Conservation (phyloP, 2,113 vertebrate genomes). For the Calidris pugnax region DNA sequence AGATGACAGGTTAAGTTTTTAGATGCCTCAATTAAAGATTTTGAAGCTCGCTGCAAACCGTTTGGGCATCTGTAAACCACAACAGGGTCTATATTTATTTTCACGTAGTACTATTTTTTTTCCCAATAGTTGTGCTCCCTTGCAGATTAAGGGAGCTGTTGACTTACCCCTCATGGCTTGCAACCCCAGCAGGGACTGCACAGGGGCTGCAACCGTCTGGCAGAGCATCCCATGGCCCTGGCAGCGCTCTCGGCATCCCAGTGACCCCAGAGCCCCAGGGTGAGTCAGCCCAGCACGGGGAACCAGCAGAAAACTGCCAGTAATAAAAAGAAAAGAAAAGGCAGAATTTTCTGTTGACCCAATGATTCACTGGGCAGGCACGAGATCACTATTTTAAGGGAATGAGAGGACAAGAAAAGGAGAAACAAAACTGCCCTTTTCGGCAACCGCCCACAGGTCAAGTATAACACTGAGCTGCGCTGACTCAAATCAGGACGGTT, state of each 20-base stretch:
- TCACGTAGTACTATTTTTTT: background rate
- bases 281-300: background rate
- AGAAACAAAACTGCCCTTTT: conserved; percentile 27
- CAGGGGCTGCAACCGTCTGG: background rate
- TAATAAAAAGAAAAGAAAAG: background rate
- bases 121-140: background rate
- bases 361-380: background rate
- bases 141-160: background rate
- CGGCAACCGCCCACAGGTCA: background rate
- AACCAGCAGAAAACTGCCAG: background rate
- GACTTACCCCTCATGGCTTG: background rate
- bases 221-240: background rate
- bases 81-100: background rate
- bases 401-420: background rate
- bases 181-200: background rate
- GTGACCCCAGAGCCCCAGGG: background rate
- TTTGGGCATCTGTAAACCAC: background rate
- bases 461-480: background rate
- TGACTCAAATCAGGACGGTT: background rate
- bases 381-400: background rate
- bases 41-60: background rate
- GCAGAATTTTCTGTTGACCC: background rate
- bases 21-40: background rate
- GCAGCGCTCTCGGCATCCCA: background rate
- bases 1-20: background rate